Percentiles rank a stretch among this genome's conserved stretches.
Evolutionary conservation across 2,888 invertebrate species (phyloP).

Genomic region (Latheticus oryzae): DNA sequence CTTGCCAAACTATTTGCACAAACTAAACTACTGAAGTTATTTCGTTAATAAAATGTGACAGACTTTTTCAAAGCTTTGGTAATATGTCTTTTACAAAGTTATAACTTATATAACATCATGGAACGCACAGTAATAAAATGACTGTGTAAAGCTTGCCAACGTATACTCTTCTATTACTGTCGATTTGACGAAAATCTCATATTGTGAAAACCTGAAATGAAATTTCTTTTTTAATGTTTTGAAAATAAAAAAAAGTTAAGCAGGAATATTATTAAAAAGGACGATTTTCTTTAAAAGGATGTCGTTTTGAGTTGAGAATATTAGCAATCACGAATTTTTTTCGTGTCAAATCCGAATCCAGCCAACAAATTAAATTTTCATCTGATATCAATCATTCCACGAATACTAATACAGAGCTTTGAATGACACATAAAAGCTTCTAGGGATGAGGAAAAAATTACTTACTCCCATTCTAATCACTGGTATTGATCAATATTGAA

Average conservation of each 20-base stretch:
- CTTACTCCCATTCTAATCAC: conserved; percentile 27
- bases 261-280: conserved; percentile 12
- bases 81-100: conserved; percentile 17
- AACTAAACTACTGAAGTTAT: no score
- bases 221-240: conserved; percentile 21
- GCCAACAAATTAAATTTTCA: conserved; percentile 34
- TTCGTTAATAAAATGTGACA: conserved; percentile 12
- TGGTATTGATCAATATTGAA: conserved; percentile 36
- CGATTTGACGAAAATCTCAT: conserved; percentile 14
- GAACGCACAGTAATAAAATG: conserved; percentile 14
- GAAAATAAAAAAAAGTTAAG: conserved; percentile 15
- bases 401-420: conserved; percentile 29
- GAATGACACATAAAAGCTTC: conserved; percentile 24
- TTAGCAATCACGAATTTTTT: conserved; percentile 23
- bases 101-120: no score
- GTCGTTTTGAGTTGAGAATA: conserved; percentile 10
- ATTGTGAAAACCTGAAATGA: no score
- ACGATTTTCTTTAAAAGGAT: not conserved
- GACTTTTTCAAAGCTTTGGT: conserved; percentile 6
- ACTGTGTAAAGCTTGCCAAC: conserved; percentile 5
- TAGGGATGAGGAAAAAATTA: conserved; percentile 19
- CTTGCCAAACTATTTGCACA: no score
- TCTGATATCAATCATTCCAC: conserved; percentile 33
- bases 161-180: conserved; percentile 9
- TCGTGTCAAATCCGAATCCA: conserved; percentile 13